phyloP scores from a whole-genome alignment of 2,888 invertebrate genomes.

The Pristionchus entomophagus region DNA sequence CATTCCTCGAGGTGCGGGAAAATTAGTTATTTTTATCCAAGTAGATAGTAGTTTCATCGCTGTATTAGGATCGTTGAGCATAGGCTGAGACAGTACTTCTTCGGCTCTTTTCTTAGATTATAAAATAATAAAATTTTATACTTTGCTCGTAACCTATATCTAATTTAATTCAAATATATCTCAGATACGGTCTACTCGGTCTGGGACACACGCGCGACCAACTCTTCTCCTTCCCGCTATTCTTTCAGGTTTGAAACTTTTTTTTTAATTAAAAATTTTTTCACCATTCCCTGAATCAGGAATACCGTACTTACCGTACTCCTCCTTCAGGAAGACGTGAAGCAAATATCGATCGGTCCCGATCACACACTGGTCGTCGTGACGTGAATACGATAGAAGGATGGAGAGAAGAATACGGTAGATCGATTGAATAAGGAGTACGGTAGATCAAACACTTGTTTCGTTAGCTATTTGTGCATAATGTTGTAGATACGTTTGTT shows the following conservation, averaged over 20 bases:
- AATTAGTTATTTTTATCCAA: too few species aligned
- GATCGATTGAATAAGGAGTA: not conserved
- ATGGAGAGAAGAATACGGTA: not conserved
- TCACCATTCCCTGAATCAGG: not conserved
- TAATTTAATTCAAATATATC: too few species aligned
- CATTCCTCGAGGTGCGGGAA: too few species aligned
- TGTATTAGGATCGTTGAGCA: too few species aligned
- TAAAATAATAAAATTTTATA: too few species aligned
- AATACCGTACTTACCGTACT: not conserved
- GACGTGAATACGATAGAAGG: conserved; percentile 50
- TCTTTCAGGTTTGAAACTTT: conserved; percentile 41
- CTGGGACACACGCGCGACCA: conserved; percentile 67
- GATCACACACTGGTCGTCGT: conserved; percentile 68
- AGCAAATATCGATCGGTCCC: conserved; percentile 63
- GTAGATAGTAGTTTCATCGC: too few species aligned
- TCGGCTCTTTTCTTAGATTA: too few species aligned
- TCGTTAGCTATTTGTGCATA: conserved; percentile 36
- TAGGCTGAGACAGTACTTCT: too few species aligned
- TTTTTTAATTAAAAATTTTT: not conserved
- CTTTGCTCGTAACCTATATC: too few species aligned
- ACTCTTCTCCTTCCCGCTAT: conserved; percentile 68
- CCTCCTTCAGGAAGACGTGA: conserved; percentile 65
- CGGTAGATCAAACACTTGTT: too few species aligned
- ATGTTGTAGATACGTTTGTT: conserved; percentile 39
- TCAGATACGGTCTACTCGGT: conserved; percentile 59